Evolutionary conservation across 92 coral and sea anemone genomes (phyloP).

Genomic region (Porites lobata): DNA sequence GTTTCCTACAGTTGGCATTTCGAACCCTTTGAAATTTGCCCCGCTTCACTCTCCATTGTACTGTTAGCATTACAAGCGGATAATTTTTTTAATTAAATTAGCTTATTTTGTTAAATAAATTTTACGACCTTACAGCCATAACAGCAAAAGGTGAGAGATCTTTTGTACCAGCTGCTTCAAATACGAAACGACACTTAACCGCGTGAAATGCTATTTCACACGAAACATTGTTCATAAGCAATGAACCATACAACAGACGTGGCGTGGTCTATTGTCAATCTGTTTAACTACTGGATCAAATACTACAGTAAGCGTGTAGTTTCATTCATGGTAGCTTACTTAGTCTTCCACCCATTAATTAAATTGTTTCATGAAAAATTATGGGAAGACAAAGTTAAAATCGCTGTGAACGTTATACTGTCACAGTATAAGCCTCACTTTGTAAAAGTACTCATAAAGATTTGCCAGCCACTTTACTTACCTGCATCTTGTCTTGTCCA

Average conservation of each 20-base stretch:
- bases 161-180: no score
- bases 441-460: neutral
- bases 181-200: no score
- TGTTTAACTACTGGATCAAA: neutral
- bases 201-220: neutral
- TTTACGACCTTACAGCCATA: no score
- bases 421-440: neutral
- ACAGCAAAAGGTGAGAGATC: no score
- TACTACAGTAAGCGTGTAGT: neutral
- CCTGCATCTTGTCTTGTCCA: slow-evolving; percentile 2
- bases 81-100: no score
- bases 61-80: no score
- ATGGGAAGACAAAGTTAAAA: no score
- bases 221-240: neutral
- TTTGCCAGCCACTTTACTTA: neutral
- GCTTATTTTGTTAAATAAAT: no score
- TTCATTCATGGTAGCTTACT: slow-evolving; percentile 1
- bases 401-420: neutral
- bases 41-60: no score
- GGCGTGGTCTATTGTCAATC: neutral
- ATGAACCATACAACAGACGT: neutral
- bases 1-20: no score
- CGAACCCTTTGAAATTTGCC: no score
- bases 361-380: neutral
- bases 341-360: slow-evolving; percentile 10